These are phyloP conservation scores for Leptobrachium leishanense DNA, from an alignment of 2,113 vertebrate species.

Conservation along the genomic window DNA sequence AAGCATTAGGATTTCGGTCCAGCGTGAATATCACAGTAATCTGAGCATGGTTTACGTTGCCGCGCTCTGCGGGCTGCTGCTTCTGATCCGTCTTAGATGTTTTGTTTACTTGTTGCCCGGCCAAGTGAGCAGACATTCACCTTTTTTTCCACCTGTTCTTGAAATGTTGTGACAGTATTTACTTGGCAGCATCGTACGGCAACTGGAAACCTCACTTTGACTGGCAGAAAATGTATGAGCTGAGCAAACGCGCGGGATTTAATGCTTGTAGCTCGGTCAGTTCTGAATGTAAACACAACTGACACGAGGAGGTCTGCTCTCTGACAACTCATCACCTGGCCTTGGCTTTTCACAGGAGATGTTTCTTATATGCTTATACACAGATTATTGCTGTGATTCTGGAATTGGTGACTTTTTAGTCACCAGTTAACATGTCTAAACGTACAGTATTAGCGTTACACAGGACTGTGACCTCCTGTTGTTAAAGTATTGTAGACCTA, in stretches of 20 bases:
- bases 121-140: background rate
- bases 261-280: constrained; percentile 7
- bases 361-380: too few species aligned
- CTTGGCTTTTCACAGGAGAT: background rate
- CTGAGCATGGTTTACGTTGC: background rate
- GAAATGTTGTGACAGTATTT: constrained; percentile 30
- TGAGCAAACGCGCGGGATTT: background rate
- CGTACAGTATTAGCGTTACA: too few species aligned
- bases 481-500: too few species aligned
- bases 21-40: background rate
- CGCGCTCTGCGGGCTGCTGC: background rate
- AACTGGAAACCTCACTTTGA: constrained; percentile 11
- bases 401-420: too few species aligned
- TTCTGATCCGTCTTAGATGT: constrained; percentile 11
- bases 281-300: constrained; percentile 1
- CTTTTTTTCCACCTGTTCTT: constrained; percentile 21
- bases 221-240: background rate
- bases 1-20: constrained; percentile 15
- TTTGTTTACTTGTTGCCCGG: constrained; percentile 5
- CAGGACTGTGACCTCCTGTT: too few species aligned
- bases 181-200: constrained; percentile 2
- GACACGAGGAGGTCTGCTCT: background rate
- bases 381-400: too few species aligned
- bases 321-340: background rate
- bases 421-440: too few species aligned